Conservation (phyloP, 2,797 vertebrate genomes). For the Etheostoma nigrum region DNA sequence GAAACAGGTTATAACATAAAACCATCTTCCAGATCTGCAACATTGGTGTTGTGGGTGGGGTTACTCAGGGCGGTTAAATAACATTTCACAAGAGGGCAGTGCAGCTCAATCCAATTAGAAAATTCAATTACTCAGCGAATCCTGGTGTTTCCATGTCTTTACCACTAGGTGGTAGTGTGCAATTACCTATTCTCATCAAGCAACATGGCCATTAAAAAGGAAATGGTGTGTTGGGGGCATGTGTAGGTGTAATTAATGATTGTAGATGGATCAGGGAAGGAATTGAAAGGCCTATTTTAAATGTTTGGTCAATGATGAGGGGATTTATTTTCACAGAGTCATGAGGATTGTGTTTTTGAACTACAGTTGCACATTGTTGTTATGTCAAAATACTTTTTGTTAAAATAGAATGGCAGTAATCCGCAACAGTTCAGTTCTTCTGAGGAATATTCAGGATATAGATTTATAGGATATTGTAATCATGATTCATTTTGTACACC, state of each 20-base stretch:
- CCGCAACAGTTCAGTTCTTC: background rate
- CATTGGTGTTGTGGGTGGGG: background rate
- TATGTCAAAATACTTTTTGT: background rate
- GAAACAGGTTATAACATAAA: background rate
- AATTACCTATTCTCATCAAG: conserved; percentile 12
- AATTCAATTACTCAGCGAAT: background rate
- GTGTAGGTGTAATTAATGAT: conserved; percentile 6
- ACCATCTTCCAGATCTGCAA: background rate
- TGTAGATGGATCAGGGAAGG: background rate
- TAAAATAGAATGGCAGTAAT: background rate
- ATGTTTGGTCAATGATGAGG: background rate
- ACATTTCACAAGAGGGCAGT: background rate
- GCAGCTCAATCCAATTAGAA: conserved; percentile 3
- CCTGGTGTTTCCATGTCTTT: conserved; percentile 21
- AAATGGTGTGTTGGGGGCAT: background rate
- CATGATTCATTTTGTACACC: background rate
- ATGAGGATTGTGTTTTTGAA: background rate
- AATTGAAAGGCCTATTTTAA: background rate
- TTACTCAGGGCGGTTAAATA: background rate
- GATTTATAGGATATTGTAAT: background rate
- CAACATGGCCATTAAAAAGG: background rate
- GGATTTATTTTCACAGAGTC: background rate
- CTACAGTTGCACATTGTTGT: background rate
- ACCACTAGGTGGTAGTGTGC: conserved; percentile 74
- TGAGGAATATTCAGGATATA: background rate